phyloP scores from a whole-genome alignment of 2,888 invertebrate species.

The Drosophila hamatofila region DNA sequence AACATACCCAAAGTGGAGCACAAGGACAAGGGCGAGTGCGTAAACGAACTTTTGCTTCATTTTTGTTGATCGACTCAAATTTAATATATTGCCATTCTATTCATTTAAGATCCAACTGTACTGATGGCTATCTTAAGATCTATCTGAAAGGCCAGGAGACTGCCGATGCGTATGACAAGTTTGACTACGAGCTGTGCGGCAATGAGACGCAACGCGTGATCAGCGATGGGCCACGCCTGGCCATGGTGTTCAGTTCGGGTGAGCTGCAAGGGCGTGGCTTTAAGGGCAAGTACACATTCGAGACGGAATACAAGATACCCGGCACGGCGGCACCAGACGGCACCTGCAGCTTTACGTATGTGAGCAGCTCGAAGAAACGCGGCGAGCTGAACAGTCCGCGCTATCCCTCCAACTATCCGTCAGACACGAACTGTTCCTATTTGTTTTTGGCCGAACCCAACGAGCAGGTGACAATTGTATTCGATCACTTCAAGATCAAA shows the following conservation, averaged over 20 bases:
- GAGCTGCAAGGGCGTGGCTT: slow-evolving; percentile 96
- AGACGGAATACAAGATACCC: slow-evolving; percentile 95
- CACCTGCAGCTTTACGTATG: slow-evolving; percentile 95
- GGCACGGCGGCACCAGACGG: slow-evolving; percentile 97
- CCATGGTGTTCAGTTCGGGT: slow-evolving; percentile 97
- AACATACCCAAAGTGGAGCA: slow-evolving; percentile 92
- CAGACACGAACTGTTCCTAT: slow-evolving; percentile 97
- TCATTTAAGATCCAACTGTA: slow-evolving; percentile 88
- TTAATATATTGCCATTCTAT: not conserved
- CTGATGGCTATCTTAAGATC: slow-evolving; percentile 95
- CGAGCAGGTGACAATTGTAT: slow-evolving; percentile 95
- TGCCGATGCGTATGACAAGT: slow-evolving; percentile 96
- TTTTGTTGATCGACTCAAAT: not conserved
- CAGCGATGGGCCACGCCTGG: slow-evolving; percentile 96
- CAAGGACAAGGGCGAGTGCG: slow-evolving; percentile 92
- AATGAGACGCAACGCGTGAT: slow-evolving; percentile 92
- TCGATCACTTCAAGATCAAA: slow-evolving; percentile 95
- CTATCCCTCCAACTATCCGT: slow-evolving; percentile 98
- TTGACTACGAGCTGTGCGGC: slow-evolving; percentile 97
- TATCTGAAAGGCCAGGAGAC: slow-evolving; percentile 97
- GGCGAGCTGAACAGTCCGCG: slow-evolving; percentile 98
- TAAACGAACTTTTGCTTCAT: slow-evolving; percentile 58
- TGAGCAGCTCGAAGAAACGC: slow-evolving; percentile 93
- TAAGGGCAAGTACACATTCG: slow-evolving; percentile 87
- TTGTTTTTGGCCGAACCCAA: slow-evolving; percentile 93